Base-by-base conservation (phyloP, 2,888 invertebrate species). In the Prostheceraeus crozeri region DNA sequence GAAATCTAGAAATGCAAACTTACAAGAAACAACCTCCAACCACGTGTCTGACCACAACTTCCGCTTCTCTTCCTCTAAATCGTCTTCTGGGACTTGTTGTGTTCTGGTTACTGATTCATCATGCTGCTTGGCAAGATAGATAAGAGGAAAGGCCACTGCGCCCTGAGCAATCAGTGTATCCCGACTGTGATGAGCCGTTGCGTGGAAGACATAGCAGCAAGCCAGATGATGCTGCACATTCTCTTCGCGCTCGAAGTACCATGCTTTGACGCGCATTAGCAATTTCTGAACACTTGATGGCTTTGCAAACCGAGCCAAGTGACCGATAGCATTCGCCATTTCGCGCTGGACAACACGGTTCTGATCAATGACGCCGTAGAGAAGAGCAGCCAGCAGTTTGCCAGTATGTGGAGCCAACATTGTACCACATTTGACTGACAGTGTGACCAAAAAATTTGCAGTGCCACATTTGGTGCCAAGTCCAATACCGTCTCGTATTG, bases 311-410 rank as follows among this genome's bases (percentile, higher is more conserved):
- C 52, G 27, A 6, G 87, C 84, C 3, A 91, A 80, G 70, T 89
- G 85, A 0, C 91, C 91, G 62, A 91, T 82, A 16, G 88, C 84
- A 58, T 82, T 82, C 0, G 89, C 86, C 72, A 85, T 87, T 64
- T 85, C 84, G 77, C 87, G 89, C 68, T 89, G 81, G 0, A 90
- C 83, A 0, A 85, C 84, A 0, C 83, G 79, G 71, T 89, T 90
- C 61, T 88, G 82, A 75, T 93, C 90, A 48, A 84, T 84, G 16
- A 89, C 79, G 0, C 89, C 88, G 66, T 83, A 83, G 35, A 88
- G 79, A 57, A 88, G 76, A 8, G 81, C 81, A 21, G 80, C 78
- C 66, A 84, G 73, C 46, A 84, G 70, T 77, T 84, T 84, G 35
- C 81, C 82, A 81, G 65, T 21, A 65, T 40, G 45, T 28, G 31